Conservation (phyloP, 2,113 vertebrate species). For the Falcunculus frontatus region DNA sequence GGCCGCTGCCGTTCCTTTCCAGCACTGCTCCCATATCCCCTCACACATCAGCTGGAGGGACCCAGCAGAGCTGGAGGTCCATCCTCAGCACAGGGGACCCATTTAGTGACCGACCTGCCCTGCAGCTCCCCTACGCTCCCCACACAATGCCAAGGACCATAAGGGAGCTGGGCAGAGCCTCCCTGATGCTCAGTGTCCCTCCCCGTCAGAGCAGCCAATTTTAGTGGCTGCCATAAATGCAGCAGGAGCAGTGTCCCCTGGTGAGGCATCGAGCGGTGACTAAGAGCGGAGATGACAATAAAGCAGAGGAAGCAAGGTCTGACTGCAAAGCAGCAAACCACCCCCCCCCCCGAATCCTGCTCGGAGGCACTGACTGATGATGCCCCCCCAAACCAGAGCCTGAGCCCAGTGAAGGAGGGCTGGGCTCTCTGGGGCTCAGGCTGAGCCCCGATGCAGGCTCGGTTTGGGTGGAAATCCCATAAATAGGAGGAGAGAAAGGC, state of each 20-base stretch:
- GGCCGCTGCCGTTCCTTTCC: background rate
- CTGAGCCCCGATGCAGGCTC: background rate
- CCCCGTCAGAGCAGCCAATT: background rate
- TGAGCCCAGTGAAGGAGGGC: background rate
- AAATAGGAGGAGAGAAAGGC: background rate
- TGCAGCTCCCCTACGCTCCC: background rate
- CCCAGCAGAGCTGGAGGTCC: background rate
- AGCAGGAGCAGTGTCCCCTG: slow-evolving; percentile 54
- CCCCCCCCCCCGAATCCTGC: background rate
- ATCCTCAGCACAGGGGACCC: background rate
- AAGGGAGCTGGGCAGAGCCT: background rate
- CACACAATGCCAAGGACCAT: accelerated
- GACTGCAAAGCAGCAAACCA: slow-evolving; percentile 56
- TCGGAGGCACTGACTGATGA: background rate
- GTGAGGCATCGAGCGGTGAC: slow-evolving; percentile 64
- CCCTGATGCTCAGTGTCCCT: background rate
- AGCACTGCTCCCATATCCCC: background rate
- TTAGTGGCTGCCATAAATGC: slow-evolving; percentile 55
- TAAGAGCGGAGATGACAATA: slow-evolving; percentile 61
- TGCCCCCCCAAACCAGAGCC: background rate
- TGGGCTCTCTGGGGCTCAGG: background rate
- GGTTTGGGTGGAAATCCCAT: background rate
- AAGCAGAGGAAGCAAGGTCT: slow-evolving; percentile 52
- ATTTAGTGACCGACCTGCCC: background rate
- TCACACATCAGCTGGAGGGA: background rate